These are phyloP conservation scores for Pollenia angustigena DNA, from an alignment of 2,888 invertebrate species.

Conservation along the genomic window DNA sequence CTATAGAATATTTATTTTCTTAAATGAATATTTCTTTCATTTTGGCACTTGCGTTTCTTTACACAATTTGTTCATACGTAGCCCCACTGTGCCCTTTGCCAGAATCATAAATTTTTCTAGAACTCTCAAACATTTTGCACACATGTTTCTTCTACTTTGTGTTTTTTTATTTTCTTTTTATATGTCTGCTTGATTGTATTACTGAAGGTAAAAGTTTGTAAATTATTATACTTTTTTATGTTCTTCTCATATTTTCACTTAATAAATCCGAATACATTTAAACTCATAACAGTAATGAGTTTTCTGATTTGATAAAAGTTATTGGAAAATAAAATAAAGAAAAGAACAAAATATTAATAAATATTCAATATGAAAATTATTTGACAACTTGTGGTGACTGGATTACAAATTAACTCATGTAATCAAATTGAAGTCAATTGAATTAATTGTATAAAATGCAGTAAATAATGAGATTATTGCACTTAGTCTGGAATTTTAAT, in stretches of 20 bases:
- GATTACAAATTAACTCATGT: not conserved
- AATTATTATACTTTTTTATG: constrained; percentile 13
- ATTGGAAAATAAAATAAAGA: not conserved
- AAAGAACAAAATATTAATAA: not conserved
- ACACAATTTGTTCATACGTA: too few relatives aligned
- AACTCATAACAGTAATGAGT: constrained; percentile 8
- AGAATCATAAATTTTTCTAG: not conserved
- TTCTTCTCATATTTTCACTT: not conserved
- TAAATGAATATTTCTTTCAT: not conserved
- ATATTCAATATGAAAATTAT: constrained; percentile 9
- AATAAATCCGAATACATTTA: constrained; percentile 7
- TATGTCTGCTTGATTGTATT: constrained; percentile 8
- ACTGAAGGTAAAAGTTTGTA: constrained; percentile 17
- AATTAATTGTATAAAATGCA: too few relatives aligned
- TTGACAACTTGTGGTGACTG: not conserved
- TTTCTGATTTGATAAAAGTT: not conserved
- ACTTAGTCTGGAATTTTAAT: too few relatives aligned
- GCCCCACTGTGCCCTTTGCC: not conserved
- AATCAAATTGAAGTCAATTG: too few relatives aligned
- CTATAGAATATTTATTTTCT: too few relatives aligned
- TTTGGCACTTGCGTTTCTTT: not conserved
- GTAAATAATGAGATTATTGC: too few relatives aligned
- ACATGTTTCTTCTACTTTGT: not conserved
- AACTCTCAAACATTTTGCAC: not conserved
- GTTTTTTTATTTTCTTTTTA: not conserved